These are phyloP conservation scores for Champsocephalus esox DNA, from an alignment of 2,797 vertebrate species.

Conservation along the genomic window DNA sequence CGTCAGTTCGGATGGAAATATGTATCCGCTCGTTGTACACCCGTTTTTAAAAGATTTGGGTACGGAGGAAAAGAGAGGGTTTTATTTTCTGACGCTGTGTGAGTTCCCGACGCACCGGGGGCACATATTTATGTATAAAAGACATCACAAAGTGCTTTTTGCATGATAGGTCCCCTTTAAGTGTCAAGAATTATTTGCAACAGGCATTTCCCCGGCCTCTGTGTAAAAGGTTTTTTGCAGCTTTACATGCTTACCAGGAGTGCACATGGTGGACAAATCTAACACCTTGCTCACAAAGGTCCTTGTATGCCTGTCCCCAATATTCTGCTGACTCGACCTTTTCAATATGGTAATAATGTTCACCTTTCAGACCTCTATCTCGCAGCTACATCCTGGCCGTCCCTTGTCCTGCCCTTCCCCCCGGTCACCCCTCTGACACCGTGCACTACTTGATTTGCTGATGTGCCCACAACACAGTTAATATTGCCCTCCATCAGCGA, in stretches of 20 bases:
- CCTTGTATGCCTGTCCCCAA: conserved; percentile 10
- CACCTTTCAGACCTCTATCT: conserved; percentile 63
- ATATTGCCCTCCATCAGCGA: conserved; percentile 50
- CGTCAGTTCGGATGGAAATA: no score
- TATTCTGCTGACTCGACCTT: conserved; percentile 65
- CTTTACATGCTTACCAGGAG: background rate
- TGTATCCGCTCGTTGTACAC: no score
- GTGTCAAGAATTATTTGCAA: no score
- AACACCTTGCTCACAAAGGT: conserved; percentile 5
- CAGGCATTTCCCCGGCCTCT: background rate
- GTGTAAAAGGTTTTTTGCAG: background rate
- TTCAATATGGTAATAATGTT: conserved; percentile 60
- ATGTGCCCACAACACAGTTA: conserved; percentile 63
- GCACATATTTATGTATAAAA: no score
- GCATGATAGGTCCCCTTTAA: no score
- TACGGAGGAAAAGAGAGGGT: no score
- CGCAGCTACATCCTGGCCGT: conserved; percentile 41
- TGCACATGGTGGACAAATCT: conserved; percentile 14
- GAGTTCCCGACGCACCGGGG: no score
- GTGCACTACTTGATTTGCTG: conserved; percentile 55
- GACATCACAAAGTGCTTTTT: no score
- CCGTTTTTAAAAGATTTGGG: no score
- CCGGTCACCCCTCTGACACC: conserved; percentile 42
- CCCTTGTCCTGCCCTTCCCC: conserved; percentile 44
- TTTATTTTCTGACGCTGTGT: no score